Base-by-base conservation (phyloP, 2,113 vertebrate genomes). In the Cisticola juncidis region DNA sequence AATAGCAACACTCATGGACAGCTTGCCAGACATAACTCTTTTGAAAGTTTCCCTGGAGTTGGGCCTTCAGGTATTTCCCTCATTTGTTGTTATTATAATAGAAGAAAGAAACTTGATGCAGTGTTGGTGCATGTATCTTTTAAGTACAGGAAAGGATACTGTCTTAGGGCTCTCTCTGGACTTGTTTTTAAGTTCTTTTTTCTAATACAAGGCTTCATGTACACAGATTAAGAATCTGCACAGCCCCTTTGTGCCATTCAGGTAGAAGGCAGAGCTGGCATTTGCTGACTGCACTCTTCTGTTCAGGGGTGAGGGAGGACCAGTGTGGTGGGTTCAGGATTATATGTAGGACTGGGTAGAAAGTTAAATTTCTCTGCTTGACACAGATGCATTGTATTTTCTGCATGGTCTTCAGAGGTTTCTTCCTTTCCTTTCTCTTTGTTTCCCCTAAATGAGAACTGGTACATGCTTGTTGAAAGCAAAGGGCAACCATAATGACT, bases 1-100 rank as follows among this genome's bases (percentile, higher is more conserved):
- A 98, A 98, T 98, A 95, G 98, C 98, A 96, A 98, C 98, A 36
- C 98, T 98, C 85, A 98, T 98, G 98, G 98, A 98, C 97, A 98
- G 97, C 95, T 98, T 98, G 94, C 98, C 98, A 62, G 98, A 98
- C 71, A 98, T 98, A 87, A 98, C 98, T 83, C 98, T 98, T 88
- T 94, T 98, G 89, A 98, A 98, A 98, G 98, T 98, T 91, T 98
- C 98, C 83, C 96, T 98, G 97, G 98, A 98, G 92, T 10, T 98
- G 95, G 98, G 98, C 81, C 98, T 98, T 97, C 98, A 98, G 98
- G 98, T 98, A 97, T 53, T 64, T 93, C 64, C 47, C 17, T 83
- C 6, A 11, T 73, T 87, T 20, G 3, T 68, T 87, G 22, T 33
- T 88, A 40, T 8, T 94, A 8, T 38, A 83, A 5, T 12, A 83